Conservation (phyloP, 2,888 invertebrate species). For the Helicoverpa assulta region DNA sequence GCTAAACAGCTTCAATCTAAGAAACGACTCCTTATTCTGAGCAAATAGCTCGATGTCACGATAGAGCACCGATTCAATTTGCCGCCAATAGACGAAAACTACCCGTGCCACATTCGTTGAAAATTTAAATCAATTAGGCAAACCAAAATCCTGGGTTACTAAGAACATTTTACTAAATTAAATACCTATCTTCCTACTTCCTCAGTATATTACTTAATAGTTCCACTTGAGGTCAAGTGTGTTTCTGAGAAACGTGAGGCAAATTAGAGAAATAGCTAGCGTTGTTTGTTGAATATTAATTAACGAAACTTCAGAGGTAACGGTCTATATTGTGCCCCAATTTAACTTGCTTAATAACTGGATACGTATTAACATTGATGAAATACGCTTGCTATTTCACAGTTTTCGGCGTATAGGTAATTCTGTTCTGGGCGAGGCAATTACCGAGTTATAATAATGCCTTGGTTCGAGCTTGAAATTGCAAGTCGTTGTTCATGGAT, state of each 20-base stretch:
- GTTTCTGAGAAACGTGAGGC: slow-evolving; percentile 57
- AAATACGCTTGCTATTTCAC: slow-evolving; percentile 44
- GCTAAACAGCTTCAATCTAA: slow-evolving; percentile 36
- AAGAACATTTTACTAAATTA: slow-evolving; percentile 45
- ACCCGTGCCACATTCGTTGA: slow-evolving; percentile 47
- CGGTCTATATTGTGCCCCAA: slow-evolving; percentile 37
- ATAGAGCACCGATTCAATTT: slow-evolving; percentile 59
- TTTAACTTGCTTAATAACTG: slow-evolving; percentile 45
- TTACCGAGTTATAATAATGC: slow-evolving; percentile 22
- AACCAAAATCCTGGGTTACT: slow-evolving; percentile 25
- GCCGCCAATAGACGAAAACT: slow-evolving; percentile 53
- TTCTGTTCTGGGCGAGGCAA: slow-evolving; percentile 10
- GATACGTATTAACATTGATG: slow-evolving; percentile 31
- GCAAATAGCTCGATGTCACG: slow-evolving; percentile 43
- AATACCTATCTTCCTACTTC: slow-evolving; percentile 43
- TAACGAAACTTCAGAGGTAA: slow-evolving; percentile 53
- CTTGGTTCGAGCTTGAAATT: slow-evolving; percentile 7
- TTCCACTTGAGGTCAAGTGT: slow-evolving; percentile 59
- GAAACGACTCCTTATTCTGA: slow-evolving; percentile 28
- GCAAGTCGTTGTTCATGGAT: neutral
- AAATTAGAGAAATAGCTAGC: slow-evolving; percentile 62
- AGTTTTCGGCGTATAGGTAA: slow-evolving; percentile 7
- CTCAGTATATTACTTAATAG: slow-evolving; percentile 47
- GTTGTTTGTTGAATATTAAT: slow-evolving; percentile 60
- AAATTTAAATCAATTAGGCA: slow-evolving; percentile 49